These are phyloP conservation scores for Nomada ruficornis DNA, from an alignment of 2,888 invertebrate genomes.

Conservation along the genomic window DNA sequence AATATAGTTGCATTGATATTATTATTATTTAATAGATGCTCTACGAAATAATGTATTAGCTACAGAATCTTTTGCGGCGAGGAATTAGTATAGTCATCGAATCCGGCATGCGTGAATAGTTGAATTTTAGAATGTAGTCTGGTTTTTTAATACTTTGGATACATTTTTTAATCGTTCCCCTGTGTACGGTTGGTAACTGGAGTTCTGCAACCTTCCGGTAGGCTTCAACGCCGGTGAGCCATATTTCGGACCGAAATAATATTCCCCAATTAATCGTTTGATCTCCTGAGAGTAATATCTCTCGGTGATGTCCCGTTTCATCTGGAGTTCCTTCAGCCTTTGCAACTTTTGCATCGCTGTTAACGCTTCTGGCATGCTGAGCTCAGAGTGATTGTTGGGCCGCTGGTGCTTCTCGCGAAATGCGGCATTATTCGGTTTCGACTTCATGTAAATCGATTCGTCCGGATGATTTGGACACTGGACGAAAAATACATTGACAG, in stretches of 20 bases:
- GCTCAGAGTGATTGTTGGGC: constrained; percentile 23
- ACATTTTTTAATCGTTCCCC: constrained; percentile 35
- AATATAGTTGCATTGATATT: neutral
- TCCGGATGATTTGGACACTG: constrained; percentile 11
- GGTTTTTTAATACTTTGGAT: neutral
- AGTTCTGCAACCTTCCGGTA: constrained; percentile 15
- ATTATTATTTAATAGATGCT: neutral
- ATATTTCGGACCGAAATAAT: constrained; percentile 58
- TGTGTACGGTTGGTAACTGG: constrained; percentile 30
- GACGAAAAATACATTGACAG: neutral
- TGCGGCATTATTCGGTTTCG: neutral
- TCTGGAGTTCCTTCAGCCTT: constrained; percentile 73
- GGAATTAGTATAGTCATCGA: neutral
- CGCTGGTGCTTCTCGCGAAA: constrained; percentile 33
- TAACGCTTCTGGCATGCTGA: constrained; percentile 58
- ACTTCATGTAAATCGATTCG: constrained; percentile 23
- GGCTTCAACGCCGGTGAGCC: constrained; percentile 15
- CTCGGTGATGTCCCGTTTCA: constrained; percentile 71
- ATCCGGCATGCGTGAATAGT: neutral
- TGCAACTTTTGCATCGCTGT: constrained; percentile 69
- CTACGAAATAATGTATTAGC: neutral
- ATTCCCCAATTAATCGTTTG: constrained; percentile 71
- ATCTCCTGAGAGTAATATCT: constrained; percentile 75
- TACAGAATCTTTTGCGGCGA: neutral
- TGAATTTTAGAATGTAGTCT: neutral